These are phyloP conservation scores for Calliopum simillimum DNA, from an alignment of 2,888 invertebrate genomes.

Conservation along the genomic window DNA sequence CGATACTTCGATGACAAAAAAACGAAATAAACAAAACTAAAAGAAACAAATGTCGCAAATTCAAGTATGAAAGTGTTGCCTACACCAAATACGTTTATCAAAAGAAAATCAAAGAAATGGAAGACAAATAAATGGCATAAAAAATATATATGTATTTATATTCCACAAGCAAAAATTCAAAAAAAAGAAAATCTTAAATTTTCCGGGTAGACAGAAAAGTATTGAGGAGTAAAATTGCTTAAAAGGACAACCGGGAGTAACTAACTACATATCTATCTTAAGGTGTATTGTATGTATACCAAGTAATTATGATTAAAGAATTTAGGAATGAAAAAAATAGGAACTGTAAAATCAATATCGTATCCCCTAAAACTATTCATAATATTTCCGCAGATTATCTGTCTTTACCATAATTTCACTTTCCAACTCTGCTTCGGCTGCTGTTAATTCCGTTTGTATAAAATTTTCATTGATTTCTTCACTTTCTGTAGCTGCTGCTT, in stretches of 20 bases:
- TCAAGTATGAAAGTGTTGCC: too few species aligned
- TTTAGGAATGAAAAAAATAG: neutral
- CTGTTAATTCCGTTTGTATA: slow-evolving; percentile 43
- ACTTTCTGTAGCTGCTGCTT: slow-evolving; percentile 26
- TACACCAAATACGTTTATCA: too few species aligned
- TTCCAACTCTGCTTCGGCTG: slow-evolving; percentile 55
- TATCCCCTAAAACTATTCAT: neutral
- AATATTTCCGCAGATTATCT: neutral
- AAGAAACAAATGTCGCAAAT: neutral
- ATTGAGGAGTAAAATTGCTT: neutral
- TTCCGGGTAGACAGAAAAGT: neutral
- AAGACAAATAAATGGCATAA: neutral
- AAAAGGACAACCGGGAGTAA: neutral
- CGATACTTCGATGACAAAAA: neutral
- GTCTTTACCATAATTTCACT: slow-evolving; percentile 53
- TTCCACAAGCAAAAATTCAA: neutral
- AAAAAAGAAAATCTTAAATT: neutral
- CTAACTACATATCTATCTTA: neutral
- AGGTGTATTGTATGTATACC: neutral
- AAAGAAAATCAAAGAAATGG: neutral
- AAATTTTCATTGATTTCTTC: slow-evolving; percentile 33
- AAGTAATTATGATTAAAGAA: neutral
- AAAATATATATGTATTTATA: neutral
- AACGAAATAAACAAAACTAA: neutral
- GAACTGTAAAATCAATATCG: neutral